phyloP scores from a whole-genome alignment of 2,797 vertebrate genomes.

The Acanthiza pusilla region DNA sequence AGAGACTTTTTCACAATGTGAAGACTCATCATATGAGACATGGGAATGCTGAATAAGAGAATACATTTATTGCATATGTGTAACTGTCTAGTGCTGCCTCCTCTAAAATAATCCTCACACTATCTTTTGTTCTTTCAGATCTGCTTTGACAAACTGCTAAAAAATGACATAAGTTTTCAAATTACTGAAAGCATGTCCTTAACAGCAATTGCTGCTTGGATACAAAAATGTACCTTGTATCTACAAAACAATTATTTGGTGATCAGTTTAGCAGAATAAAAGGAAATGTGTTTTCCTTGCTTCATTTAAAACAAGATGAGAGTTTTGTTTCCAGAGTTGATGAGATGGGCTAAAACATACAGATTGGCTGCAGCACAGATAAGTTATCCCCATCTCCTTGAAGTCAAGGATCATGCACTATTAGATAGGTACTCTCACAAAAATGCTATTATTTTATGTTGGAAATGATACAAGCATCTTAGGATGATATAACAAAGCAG shows the following conservation, averaged over 20 bases:
- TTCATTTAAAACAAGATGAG: neutral
- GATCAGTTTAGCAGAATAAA: neutral
- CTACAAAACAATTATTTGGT: neutral
- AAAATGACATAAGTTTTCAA: neutral
- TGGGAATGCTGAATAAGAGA: neutral
- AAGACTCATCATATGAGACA: neutral
- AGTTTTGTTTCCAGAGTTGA: neutral
- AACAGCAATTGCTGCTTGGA: neutral
- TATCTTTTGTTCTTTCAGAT: neutral
- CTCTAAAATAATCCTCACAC: neutral
- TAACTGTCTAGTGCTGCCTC: neutral
- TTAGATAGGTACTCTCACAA: neutral
- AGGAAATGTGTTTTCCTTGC: neutral
- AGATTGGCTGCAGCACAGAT: neutral
- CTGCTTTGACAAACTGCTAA: neutral
- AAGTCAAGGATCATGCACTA: neutral
- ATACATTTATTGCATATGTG: neutral
- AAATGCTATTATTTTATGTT: neutral
- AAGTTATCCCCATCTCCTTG: neutral
- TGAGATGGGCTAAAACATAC: neutral
- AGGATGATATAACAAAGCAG: neutral
- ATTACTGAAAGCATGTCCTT: neutral
- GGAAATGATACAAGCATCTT: fast-evolving
- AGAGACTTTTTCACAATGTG: neutral
- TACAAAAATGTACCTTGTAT: neutral